A percentile compares a stretch with the other conserved stretches of the same genome.
Conservation (phyloP, 2,888 invertebrate genomes). For the Campoletis raptor region DNA sequence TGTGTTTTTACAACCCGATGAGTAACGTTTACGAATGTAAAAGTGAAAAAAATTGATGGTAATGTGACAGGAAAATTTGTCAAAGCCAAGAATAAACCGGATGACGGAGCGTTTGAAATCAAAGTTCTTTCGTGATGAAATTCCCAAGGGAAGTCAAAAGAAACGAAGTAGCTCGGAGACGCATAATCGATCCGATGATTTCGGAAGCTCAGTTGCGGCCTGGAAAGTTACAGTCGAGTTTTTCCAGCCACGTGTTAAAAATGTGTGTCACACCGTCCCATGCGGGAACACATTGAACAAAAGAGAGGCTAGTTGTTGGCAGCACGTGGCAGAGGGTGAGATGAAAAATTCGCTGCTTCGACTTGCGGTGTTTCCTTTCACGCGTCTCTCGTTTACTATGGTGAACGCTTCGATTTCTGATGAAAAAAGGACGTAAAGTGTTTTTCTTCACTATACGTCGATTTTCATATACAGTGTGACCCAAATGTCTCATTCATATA, state of each 20-base stretch:
- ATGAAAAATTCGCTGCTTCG: slow-evolving; percentile 46
- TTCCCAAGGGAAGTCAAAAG: slow-evolving; percentile 31
- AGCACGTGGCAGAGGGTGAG: slow-evolving; percentile 56
- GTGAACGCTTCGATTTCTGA: background rate
- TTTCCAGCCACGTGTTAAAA: slow-evolving; percentile 63
- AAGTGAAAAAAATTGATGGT: slow-evolving; percentile 19
- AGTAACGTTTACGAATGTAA: slow-evolving; percentile 21
- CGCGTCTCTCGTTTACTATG: slow-evolving; percentile 10
- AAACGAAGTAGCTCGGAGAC: slow-evolving; percentile 6
- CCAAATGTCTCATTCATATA: background rate
- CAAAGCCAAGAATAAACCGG: slow-evolving; percentile 49
- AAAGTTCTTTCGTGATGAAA: slow-evolving; percentile 42
- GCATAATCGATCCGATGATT: slow-evolving; percentile 52
- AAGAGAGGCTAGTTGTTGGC: slow-evolving; percentile 42
- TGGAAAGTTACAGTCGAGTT: slow-evolving; percentile 19
- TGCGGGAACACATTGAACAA: slow-evolving; percentile 25
- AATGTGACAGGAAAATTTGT: slow-evolving; percentile 45
- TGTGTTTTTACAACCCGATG: slow-evolving; percentile 31
- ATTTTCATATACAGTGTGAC: background rate
- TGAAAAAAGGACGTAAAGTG: background rate
- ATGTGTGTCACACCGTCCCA: slow-evolving; percentile 38
- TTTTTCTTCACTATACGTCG: background rate
- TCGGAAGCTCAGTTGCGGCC: slow-evolving; percentile 23
- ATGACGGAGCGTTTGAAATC: slow-evolving; percentile 46
- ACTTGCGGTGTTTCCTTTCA: slow-evolving; percentile 50